Evolutionary conservation across 1,140 invertebrate species (phyloP).

Genomic region (Pseudomyrmex sp.): DNA sequence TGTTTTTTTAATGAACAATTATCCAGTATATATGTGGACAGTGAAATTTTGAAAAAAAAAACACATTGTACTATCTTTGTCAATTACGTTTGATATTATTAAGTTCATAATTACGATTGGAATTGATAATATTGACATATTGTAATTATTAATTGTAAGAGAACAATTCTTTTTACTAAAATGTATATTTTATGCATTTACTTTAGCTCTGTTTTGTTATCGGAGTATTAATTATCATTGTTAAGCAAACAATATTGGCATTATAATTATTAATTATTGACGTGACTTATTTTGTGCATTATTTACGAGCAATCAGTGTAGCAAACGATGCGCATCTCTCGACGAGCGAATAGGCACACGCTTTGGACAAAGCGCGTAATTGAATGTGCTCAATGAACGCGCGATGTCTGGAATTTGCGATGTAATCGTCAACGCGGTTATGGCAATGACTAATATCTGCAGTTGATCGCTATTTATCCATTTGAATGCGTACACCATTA

Average conservation of each 20-base stretch:
- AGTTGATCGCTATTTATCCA: conserved; percentile 58
- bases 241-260: neutral
- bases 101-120: conserved; percentile 19
- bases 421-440: conserved; percentile 60
- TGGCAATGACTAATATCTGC: conserved; percentile 47
- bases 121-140: conserved; percentile 8
- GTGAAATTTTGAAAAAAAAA: neutral
- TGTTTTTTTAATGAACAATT: too few relatives aligned
- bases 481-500: conserved; percentile 52
- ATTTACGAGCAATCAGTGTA: conserved; percentile 27
- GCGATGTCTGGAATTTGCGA: conserved; percentile 52
- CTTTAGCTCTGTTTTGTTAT: neutral
- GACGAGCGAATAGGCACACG: neutral
- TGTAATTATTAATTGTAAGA: too few relatives aligned
- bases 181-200: neutral
- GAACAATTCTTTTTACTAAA: too few relatives aligned
- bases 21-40: too few relatives aligned
- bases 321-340: conserved; percentile 21
- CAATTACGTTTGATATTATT: neutral
- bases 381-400: conserved; percentile 56
- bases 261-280: conserved; percentile 29
- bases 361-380: conserved; percentile 51
- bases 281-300: conserved; percentile 23
- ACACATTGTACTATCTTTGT: neutral
- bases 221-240: neutral